Evolutionary conservation across 2,797 vertebrate species (phyloP).

Genomic region (Gymnothorax javanicus): DNA sequence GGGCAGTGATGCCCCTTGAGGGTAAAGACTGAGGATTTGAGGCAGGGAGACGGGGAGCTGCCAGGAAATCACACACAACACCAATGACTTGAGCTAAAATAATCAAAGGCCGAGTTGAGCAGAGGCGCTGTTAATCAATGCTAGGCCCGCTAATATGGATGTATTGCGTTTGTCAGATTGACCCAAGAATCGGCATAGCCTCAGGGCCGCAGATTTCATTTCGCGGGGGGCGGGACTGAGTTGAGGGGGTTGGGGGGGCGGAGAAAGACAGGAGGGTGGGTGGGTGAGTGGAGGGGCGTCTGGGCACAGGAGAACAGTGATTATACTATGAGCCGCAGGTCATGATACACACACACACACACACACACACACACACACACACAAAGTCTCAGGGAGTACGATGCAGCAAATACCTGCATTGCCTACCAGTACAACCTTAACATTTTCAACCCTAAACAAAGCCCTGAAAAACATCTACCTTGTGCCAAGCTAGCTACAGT

Average conservation of each 20-base stretch:
- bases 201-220: constrained; percentile 9
- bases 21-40: background rate
- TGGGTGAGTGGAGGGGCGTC: background rate
- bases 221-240: background rate
- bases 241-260: background rate
- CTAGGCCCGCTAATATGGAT: constrained; percentile 14
- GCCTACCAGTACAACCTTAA: too few relatives aligned
- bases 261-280: background rate
- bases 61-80: background rate
- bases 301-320: background rate
- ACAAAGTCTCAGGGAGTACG: background rate
- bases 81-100: constrained; percentile 2
- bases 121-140: constrained; percentile 15
- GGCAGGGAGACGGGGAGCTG: background rate
- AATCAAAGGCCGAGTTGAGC: background rate
- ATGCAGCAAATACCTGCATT: background rate
- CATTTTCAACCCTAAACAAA: background rate
- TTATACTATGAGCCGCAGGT: background rate
- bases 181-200: constrained; percentile 15
- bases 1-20: background rate
- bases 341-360: background rate
- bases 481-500: background rate
- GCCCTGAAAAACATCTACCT: background rate
- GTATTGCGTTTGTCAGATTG: constrained; percentile 15
- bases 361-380: background rate